Evolutionary conservation across 2,797 vertebrate species (phyloP).

Genomic region (Arnoldichthys spilopterus): DNA sequence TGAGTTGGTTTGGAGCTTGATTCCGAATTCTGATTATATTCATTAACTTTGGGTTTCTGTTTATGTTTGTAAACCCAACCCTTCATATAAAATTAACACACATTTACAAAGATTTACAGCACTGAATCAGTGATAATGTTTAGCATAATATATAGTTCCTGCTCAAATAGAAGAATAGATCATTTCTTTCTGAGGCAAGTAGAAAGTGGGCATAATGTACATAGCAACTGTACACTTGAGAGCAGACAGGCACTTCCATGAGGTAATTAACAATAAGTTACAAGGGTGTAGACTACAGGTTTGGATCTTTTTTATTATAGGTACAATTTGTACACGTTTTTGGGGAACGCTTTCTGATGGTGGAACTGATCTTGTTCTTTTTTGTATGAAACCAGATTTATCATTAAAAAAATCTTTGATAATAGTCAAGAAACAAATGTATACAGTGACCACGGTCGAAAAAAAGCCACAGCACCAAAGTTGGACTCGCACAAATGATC

Average conservation of each 20-base stretch:
- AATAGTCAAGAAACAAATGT: constrained; percentile 53
- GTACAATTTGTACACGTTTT: constrained; percentile 66
- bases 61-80: constrained; percentile 70
- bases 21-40: constrained; percentile 70
- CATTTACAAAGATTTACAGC: constrained; percentile 95
- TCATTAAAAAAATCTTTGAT: constrained; percentile 5
- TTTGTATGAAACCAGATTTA: constrained; percentile 33
- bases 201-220: constrained; percentile 64
- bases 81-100: constrained; percentile 83
- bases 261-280: constrained; percentile 66
- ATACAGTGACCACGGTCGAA: constrained; percentile 62
- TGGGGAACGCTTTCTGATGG: constrained; percentile 25
- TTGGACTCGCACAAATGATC: constrained; percentile 53
- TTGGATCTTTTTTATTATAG: constrained; percentile 72
- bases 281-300: constrained; percentile 63
- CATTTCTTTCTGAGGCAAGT: constrained; percentile 73
- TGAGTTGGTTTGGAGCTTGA: constrained; percentile 57
- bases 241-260: constrained; percentile 58
- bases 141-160: constrained; percentile 69
- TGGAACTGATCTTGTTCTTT: constrained; percentile 13
- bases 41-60: constrained; percentile 74
- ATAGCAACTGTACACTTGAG: constrained; percentile 65
- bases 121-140: constrained; percentile 79
- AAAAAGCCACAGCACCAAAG: constrained; percentile 59
- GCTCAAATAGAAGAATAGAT: constrained; percentile 74